These are phyloP conservation scores for Diadophis punctatus DNA, from an alignment of 2,113 vertebrate species.

Conservation along the genomic window DNA sequence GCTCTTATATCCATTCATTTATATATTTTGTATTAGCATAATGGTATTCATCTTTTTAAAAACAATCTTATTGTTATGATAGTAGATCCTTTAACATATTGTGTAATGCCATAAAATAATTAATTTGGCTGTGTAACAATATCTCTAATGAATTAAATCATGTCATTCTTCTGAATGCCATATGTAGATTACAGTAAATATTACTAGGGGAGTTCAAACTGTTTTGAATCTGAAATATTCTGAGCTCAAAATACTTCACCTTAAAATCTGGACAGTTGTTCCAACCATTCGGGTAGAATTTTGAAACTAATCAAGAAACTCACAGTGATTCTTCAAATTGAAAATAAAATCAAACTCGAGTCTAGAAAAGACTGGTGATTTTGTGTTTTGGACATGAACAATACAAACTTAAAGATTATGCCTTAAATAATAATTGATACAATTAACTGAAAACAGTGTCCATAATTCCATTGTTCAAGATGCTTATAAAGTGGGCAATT, in stretches of 20 bases:
- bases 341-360: neutral
- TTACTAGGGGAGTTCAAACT: neutral
- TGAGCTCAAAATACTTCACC: neutral
- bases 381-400: neutral
- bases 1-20: neutral
- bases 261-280: neutral
- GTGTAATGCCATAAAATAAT: neutral
- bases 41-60: neutral
- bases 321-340: neutral
- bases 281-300: neutral
- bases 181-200: neutral
- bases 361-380: neutral
- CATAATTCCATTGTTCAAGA: neutral
- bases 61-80: neutral
- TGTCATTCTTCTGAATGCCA: neutral
- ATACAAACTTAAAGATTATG: neutral
- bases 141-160: neutral
- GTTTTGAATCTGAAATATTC: neutral
- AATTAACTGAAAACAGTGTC: neutral
- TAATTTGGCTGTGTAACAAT: neutral
- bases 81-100: neutral
- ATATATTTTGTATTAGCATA: neutral
- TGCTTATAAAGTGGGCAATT: neutral
- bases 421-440: neutral
- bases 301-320: neutral